Conservation (phyloP, 2,888 invertebrate species). For the Leptinotarsa peninsularis region DNA sequence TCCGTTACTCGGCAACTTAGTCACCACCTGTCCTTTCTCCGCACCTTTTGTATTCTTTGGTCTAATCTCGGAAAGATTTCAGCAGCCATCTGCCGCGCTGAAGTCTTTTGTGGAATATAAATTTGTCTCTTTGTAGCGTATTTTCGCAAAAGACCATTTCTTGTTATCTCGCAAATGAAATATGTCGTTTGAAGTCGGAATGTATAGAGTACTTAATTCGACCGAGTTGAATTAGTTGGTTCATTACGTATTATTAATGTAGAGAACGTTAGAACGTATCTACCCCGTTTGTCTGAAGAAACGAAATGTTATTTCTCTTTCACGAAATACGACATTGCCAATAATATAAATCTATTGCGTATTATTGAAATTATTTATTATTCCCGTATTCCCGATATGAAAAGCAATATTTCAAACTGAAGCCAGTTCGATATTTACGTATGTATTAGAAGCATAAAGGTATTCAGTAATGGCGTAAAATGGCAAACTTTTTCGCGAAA, state of each 20-base stretch:
- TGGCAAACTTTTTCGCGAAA: too few species aligned
- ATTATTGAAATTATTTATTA: too few species aligned
- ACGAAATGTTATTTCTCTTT: background rate
- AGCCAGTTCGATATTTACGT: too few species aligned
- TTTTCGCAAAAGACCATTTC: background rate
- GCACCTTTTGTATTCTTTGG: background rate
- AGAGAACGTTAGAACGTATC: background rate
- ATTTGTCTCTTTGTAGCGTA: conserved; percentile 6
- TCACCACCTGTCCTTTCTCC: background rate
- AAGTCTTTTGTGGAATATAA: conserved; percentile 4
- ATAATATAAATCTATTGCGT: too few species aligned
- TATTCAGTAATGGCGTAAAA: too few species aligned
- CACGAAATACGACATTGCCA: background rate
- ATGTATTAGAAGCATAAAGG: too few species aligned
- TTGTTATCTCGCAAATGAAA: conserved; percentile 15
- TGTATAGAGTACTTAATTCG: conserved; percentile 2
- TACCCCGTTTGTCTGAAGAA: background rate
- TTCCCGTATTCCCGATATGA: too few species aligned
- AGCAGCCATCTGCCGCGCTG: background rate
- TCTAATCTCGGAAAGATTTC: background rate
- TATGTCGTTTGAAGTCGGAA: conserved; percentile 12
- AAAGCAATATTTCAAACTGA: too few species aligned
- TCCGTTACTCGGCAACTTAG: background rate
- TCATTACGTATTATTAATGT: conserved; percentile 3
- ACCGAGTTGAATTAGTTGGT: background rate